Base-by-base conservation (phyloP, 2,888 invertebrate genomes). In the Acleris laterana region DNA sequence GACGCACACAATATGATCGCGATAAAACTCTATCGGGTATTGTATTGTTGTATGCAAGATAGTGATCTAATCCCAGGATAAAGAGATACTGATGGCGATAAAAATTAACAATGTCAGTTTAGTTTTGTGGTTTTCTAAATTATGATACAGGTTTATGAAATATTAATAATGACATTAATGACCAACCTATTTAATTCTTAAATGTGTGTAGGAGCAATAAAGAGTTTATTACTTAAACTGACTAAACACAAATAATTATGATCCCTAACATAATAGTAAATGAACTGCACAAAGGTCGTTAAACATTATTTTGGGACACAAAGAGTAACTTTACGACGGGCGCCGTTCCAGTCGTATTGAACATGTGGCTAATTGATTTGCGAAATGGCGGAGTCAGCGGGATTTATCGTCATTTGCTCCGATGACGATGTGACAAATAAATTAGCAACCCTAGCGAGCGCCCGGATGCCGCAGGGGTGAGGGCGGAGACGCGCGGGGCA, bases 311-410 rank as follows among this genome's bases (percentile, higher is more conserved):
- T 46, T 17, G 17, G 46, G 46, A 46, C 17, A 46, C 46, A 17
- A 46, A 46, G 16, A 46, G 16, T 46, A 46, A 17, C n/a, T 46
- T n/a, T 17, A 46, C 17, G 46, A 46, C n/a, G 16, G 16, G 46
- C 46, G 17, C 17, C 46, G 46, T 46, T 46, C 46, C 46, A 17
- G 46, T 16, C 46, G n/a, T 16, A 46, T 5, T 46, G 46, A 63
- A 59, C 58, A 57, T 59, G 63, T 63, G 63, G 57, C 48, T 58
- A 52, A 63, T 63, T 57, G 63, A 58, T 63, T 63, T 46, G 59
- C 22, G 64, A 20, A 49, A 49, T 49, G 22, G 57, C 46, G 46
- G 22, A 17, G 20, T 2, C 44, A 22, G 4, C 5, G 44, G 48
- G 59, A 46, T 57, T 57, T 46, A 57, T 57, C 42, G 53, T 49